Evolutionary conservation across 2,888 invertebrate species (phyloP), one percentile per base, ranked within the genome.

Genomic region (Mythimna albipuncta): DNA sequence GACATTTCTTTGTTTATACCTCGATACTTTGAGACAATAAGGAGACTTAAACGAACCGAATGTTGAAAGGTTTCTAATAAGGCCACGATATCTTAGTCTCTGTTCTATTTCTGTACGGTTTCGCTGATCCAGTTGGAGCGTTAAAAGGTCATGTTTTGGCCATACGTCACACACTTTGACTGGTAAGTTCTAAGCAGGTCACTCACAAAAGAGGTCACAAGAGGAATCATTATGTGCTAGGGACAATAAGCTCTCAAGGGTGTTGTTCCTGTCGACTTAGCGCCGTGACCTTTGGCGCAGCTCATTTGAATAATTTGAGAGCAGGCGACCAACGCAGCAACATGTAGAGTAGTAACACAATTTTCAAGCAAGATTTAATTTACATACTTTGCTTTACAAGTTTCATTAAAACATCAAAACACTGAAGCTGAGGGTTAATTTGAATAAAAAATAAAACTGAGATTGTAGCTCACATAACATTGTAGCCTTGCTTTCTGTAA

Each of bases 191-290:
- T 79, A 62, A 67, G 26, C 71, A 68, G 83, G 77, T 80, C 75
- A 83, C 59, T 65, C 52, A 68, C 59, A 69, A 77, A 81, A 70
- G 68, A 74, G 78, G 85, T 77, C 79, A 69, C 64, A 67, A 81
- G 89, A 82, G 87, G 84, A 88, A 89, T 93, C 89, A 91, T 92
- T 92, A 93, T 85, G 89, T 89, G 82, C 88, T 90, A 86, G 83
- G 89, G 89, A 92, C 91, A 92, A 92, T 92, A 89, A 88, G 83
- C 85, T 84, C 87, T 83, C 80, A 68, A 78, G 89, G 88, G 86
- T 84, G 83, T 81, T 84, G 83, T 84, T 82, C 77, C 77, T 79
- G 79, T 64, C 79, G 81, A 82, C 83, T 77, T 79, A 61, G 73
- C 67, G 66, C 75, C 83, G 69, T 47, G 85, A 89, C 88, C 89